Conservation (phyloP, 1,140 invertebrate species). For the Diorhabda carinulata region DNA sequence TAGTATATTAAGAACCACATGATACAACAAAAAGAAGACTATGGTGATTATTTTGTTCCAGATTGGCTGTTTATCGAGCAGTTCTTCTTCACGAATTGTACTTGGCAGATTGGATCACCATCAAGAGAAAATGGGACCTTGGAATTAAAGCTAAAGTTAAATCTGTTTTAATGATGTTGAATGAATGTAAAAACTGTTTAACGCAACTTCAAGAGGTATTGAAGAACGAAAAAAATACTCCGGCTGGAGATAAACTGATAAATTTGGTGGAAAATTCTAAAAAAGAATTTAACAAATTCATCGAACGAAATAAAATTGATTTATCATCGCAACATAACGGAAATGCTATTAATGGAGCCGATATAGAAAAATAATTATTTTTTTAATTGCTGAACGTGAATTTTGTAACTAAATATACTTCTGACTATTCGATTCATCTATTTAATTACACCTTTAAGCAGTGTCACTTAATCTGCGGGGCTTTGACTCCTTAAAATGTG, state of each 20-base stretch:
- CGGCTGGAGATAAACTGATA: constrained; percentile 51
- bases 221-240: constrained; percentile 50
- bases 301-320: constrained; percentile 41
- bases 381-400: too few relatives aligned
- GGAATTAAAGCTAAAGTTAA: constrained; percentile 45
- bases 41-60: constrained; percentile 30
- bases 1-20: too few relatives aligned
- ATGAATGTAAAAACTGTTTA: constrained; percentile 49
- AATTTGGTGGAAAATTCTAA: constrained; percentile 45
- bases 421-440: too few relatives aligned
- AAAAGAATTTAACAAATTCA: constrained; percentile 42
- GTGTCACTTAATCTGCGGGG: too few relatives aligned
- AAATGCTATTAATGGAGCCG: not conserved
- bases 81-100: constrained; percentile 67
- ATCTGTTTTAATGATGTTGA: constrained; percentile 37
- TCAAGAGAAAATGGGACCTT: constrained; percentile 50
- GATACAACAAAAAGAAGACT: not conserved
- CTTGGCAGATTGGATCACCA: constrained; percentile 55
- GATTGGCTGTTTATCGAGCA: constrained; percentile 67
- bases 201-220: constrained; percentile 49
- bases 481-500: too few relatives aligned
- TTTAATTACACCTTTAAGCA: too few relatives aligned
- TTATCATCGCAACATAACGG: constrained; percentile 16
- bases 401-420: too few relatives aligned
- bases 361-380: not conserved